Evolutionary conservation across 2,888 invertebrate genomes (phyloP), one percentile per base, ranked within the genome.

Genomic region (Drosophila borborema): DNA sequence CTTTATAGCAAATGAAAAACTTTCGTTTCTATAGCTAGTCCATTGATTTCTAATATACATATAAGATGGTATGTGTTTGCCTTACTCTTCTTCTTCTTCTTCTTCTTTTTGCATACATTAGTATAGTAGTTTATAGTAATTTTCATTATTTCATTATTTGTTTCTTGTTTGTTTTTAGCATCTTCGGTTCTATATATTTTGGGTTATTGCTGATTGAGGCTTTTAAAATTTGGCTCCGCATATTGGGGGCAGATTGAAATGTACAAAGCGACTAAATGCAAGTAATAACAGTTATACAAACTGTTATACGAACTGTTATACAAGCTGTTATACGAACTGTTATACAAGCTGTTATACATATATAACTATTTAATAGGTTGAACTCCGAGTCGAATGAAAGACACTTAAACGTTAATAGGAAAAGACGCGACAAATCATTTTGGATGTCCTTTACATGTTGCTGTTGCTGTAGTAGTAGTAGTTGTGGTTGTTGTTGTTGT

Each of bases 141-240:
- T 46, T 23, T 16, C n/a, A n/a, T 41, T n/a, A n/a, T 40, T 41
- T 28, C 46, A 46, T 46, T 23, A 16, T 8, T 46, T 31, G n/a
- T n/a, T 31, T 48, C 48, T 64, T 59, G 12, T 53, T 53, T 55
- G 40, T 36, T 55, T 40, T 69, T 90, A 86, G 90, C 86, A 76
- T 86, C 86, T 90, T 90, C 87, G 86, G 87, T 90, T 90, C 69
- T 78, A 72, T 75, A 62, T 81, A 16, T 59, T 89, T 88, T 86
- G 90, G 86, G 89, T 84, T 86, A 90, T 89, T 86, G 89, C 87
- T 51, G 51, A 36, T 77, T 69, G 81, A 62, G 82, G 76, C 79
- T 63, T 64, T 77, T 51, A 68, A 69, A 69, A 62, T 49, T 65
- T 51, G 36, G 34, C 53, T 36, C 53, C 18, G 76, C 70, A 23